Base-by-base conservation (phyloP, 2,797 vertebrate species). In the Apogon hyalosoma region DNA sequence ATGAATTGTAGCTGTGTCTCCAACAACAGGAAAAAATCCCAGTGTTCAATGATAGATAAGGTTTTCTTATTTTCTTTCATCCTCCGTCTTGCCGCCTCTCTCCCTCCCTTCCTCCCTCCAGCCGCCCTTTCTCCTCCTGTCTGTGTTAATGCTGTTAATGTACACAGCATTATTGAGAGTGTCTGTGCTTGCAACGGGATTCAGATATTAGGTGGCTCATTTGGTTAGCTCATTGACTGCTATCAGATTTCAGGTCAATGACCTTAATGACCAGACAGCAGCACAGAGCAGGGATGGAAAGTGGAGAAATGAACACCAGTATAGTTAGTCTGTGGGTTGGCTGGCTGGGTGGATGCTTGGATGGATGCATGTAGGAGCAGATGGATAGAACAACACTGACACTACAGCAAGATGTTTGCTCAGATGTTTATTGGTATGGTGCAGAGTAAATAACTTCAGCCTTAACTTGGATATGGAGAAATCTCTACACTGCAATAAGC, bases 161-260 rank as follows among this genome's bases (percentile, higher is more conserved):
- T 85, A 84, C 76, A 85, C 73, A 77, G 61, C 60, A 52, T 75
- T 84, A 82, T 79, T 85, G 75, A 75, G 77, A 69, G 75, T 57
- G 78, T 65, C 59, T 88, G 81, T 57, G 83, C 80, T 83, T 75
- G 74, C 76, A 85, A 83, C 84, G 62, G 83, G 78, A 86, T 87
- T 89, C 84, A 83, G 86, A 90, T 89, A 88, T 88, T 88, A 86
- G 87, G 82, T 87, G 82, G 85, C 89, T 91, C 83, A 85, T 90
- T 92, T 90, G 90, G 84, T 90, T 88, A 88, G 85, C 85, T 90
- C 88, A 86, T 86, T 88, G 91, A 90, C 88, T 84, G 79, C 81
- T 82, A 91, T 92, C 88, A 83, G 85, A 85, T 91, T 92, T 85
- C 88, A 85, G 88, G 88, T 92, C 91, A 87, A 79, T 88, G 88